These are phyloP conservation scores for Bradypodion pumilum DNA, from an alignment of 2,797 vertebrate species.

Conservation along the genomic window DNA sequence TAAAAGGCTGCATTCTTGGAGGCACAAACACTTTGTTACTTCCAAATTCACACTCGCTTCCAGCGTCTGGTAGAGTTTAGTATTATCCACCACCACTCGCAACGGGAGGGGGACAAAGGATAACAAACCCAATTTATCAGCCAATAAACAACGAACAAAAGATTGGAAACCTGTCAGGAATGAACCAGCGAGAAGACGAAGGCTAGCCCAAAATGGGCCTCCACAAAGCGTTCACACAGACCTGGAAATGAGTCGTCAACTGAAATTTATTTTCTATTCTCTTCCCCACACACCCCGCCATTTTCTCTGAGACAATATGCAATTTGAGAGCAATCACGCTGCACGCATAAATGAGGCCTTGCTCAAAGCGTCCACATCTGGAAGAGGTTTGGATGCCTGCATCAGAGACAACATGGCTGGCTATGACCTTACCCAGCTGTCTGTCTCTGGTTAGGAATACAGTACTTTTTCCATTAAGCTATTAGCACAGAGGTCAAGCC, in stretches of 20 bases:
- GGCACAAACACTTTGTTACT: not conserved
- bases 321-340: constrained; percentile 69
- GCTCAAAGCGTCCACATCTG: constrained; percentile 71
- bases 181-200: not conserved
- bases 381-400: constrained; percentile 69
- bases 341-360: constrained; percentile 66
- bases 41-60: no score
- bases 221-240: constrained; percentile 60
- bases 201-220: constrained; percentile 21
- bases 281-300: not conserved
- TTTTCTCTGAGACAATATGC: constrained; percentile 69
- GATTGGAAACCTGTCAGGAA: constrained; percentile 22
- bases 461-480: constrained; percentile 53
- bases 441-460: constrained; percentile 44
- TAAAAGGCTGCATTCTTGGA: no score
- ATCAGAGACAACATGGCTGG: constrained; percentile 60
- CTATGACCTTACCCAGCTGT: constrained; percentile 35
- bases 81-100: no score
- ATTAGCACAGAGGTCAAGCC: constrained; percentile 52
- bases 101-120: not conserved
- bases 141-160: constrained; percentile 16
- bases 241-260: constrained; percentile 67
- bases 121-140: not conserved
- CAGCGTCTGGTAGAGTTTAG: not conserved
- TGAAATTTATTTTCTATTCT: constrained; percentile 56